A percentile compares a stretch with the other conserved stretches of the same genome.
phyloP scores from a whole-genome alignment of 2,113 vertebrate genomes.

The Urocynchramus pylzowi region DNA sequence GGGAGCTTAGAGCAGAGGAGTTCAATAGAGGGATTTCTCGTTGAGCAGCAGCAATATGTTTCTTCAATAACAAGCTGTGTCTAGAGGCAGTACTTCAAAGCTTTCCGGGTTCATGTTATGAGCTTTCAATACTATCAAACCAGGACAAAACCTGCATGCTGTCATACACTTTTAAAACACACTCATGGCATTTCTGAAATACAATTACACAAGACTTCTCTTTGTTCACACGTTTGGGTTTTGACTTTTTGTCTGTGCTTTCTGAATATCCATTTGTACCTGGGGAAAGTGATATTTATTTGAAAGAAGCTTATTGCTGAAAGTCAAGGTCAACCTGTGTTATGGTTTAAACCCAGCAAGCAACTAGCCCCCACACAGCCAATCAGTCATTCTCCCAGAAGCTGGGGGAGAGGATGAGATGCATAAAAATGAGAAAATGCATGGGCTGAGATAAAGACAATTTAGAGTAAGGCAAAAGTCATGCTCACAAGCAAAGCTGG shows the following conservation, averaged over 20 bases:
- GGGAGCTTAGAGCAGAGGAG: background rate
- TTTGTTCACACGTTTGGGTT: rapidly evolving
- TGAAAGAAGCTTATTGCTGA: slow-evolving; percentile 47
- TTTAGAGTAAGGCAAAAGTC: background rate
- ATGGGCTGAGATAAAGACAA: background rate
- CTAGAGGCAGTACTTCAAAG: background rate
- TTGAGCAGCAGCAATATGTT: background rate
- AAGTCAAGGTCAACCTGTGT: slow-evolving; percentile 38
- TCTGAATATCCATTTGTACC: slow-evolving; percentile 30
- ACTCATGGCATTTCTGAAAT: background rate
- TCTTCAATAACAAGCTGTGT: background rate
- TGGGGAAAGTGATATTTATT: slow-evolving; percentile 47
- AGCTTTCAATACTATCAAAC: background rate
- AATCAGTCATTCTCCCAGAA: background rate
- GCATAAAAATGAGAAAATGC: background rate
- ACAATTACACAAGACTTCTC: background rate
- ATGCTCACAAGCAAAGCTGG: background rate
- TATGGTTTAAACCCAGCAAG: background rate
- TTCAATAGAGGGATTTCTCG: background rate
- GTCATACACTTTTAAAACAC: background rate
- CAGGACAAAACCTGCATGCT: background rate
- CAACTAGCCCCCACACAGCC: background rate
- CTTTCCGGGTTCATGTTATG: background rate
- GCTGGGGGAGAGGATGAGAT: background rate
- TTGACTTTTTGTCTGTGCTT: background rate